These are phyloP conservation scores for Drosophila sulfurigaster DNA, from an alignment of 1,140 invertebrate genomes.

Conservation along the genomic window DNA sequence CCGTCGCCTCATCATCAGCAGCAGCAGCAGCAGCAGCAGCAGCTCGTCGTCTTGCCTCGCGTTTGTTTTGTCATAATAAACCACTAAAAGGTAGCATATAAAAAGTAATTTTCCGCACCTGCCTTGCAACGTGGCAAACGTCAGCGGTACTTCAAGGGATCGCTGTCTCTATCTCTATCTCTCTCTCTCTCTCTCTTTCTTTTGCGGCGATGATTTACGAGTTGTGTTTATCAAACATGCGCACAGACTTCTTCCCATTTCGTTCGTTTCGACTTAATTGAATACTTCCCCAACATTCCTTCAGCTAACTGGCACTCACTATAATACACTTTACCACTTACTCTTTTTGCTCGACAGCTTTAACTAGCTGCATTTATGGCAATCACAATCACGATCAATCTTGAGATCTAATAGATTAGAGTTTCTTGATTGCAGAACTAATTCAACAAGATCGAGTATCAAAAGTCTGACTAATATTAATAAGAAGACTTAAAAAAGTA, in stretches of 20 bases:
- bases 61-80: constrained; percentile 82
- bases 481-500: background rate
- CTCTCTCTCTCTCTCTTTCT: constrained; percentile 1
- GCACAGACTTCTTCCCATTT: constrained; percentile 54
- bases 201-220: constrained; percentile 63
- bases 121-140: constrained; percentile 63
- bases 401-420: background rate
- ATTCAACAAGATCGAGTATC: background rate
- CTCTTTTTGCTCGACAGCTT: background rate
- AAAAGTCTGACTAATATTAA: background rate
- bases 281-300: constrained; percentile 37
- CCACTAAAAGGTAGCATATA: constrained; percentile 81
- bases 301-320: background rate
- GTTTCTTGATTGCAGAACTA: background rate
- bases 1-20: constrained; percentile 35
- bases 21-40: too few species aligned
- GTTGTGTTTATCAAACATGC: constrained; percentile 58
- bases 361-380: background rate
- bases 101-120: constrained; percentile 84
- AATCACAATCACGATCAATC: background rate
- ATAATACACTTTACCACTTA: background rate
- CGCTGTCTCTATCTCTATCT: background rate
- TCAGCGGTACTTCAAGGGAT: constrained; percentile 76
- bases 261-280: constrained; percentile 65
- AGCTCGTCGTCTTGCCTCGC: constrained; percentile 24